Evolutionary conservation across 1,140 invertebrate species (phyloP), one percentile per base, ranked within the genome.

Genomic region (Ceratosolen fusciceps): DNA sequence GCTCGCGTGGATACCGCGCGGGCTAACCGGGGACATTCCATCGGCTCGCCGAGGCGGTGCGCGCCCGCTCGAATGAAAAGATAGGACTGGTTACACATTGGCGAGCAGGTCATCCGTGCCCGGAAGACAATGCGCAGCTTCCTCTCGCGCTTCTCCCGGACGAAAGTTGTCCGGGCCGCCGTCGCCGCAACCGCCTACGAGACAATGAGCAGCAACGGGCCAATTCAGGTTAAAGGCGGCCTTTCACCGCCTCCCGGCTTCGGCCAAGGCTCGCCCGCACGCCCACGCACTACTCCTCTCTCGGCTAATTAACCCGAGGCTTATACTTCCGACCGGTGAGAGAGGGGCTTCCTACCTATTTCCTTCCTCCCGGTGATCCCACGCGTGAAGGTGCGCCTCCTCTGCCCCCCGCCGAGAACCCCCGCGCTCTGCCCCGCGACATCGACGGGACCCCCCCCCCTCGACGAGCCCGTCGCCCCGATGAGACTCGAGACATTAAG

Each of bases 261-360:
- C 79, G 81, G n/a, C 82, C 83, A 82, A 83, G n/a, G 26, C 68
- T 29, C 79, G 26, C 68, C 21, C 79, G 74, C 73, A 83, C 83
- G 84, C 81, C 81, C 79, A 82, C 78, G 85, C 34, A 29, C 26
- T 29, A n/a, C 29, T 71, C 3, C 47, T 71, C 26, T 56, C 71
- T 31, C 52, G 37, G 21, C 84, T 86, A 89, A 89, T 89, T 89
- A 89, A 83, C 86, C 83, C 83, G 83, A 78, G 83, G 83, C 84
- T 82, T 83, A 76, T 82, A 88, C 87, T 89, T 89, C 86, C 87
- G 87, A 89, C 83, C 85, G 83, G 80, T 43, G 37, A 62, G 49
- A n/a, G n/a, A n/a, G 74, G 74, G 14, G 79, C 85, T 88, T 88
- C 85, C 84, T 84, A 85, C n/a, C 31, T 16, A 31, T 65, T 65